Base-by-base conservation (phyloP, 2,797 vertebrate species). In the Astyanax mexicanus region DNA sequence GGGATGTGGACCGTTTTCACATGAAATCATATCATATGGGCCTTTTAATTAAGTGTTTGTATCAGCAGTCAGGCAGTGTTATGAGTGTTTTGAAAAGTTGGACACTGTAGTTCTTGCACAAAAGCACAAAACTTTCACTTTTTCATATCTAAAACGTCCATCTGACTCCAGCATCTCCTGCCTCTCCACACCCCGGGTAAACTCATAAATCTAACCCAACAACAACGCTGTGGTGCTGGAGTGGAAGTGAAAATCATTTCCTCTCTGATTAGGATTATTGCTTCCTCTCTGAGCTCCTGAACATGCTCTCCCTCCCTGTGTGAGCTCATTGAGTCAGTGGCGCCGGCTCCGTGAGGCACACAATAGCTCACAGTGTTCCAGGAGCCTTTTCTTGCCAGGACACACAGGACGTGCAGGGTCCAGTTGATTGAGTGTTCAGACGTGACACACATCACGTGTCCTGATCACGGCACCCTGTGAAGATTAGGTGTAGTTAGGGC, bases 351-450 rank as follows among this genome's bases (percentile, higher is more conserved):
- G 77, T 74, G 47, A 65, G 64, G 51, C 29, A 62, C 32, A 90
- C 88, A 90, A 91, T 83, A 81, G 51, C n/a, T 44, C 57, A 44
- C 71, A 47, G 74, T 89, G 88, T 88, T 84, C 69, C 52, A 49
- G 32, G 32, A 38, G 54, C 72, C 64, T 51, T 62, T 45, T 21
- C 60, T 68, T 13, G 23, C 47, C 42, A 70, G 72, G 27, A 73
- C 76, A 60, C 47, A 49, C 25, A 65, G 42, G 71, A 76, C 72
- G 62, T 67, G 47, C 32, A 19, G 55, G 55, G 55, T n/a, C 37
- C 27, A 19, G 62, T 38, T 75, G 68, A 77, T 58, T 37, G 66
- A 69, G 13, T 38, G 52, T 15, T 71, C 3, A 57, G 21, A 64
- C 57, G 23, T 79, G 79, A 72, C 77, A 37, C 12, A 29, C 17